Percentiles rank a stretch among this genome's conserved stretches.
Evolutionary conservation across 23 tunicate species (phyloP).

Genomic region (Trididemnum clinides): DNA sequence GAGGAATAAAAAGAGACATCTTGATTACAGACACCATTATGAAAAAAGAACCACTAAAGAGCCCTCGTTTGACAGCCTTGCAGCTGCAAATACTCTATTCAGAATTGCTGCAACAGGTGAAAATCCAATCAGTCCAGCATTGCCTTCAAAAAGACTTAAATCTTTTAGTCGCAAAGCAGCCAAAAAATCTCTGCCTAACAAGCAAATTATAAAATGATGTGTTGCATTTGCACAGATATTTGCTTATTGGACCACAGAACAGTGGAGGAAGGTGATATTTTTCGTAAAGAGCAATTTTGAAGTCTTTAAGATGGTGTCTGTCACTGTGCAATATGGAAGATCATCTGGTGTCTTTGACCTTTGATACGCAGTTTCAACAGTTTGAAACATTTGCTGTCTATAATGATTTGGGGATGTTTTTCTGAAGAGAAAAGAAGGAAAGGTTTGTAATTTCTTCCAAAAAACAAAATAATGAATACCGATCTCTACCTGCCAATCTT

Average conservation of each 20-base stretch:
- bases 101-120: no score
- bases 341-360: not conserved
- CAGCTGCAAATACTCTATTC: no score
- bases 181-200: not conserved
- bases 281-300: not conserved
- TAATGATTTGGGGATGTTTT: not conserved
- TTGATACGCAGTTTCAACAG: not conserved
- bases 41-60: no score
- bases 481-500: not conserved
- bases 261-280: not conserved
- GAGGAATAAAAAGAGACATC: no score
- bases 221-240: not conserved
- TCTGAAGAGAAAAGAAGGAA: not conserved
- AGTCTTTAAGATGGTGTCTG: not conserved
- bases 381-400: not conserved
- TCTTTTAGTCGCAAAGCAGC: not conserved
- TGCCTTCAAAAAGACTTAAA: not conserved
- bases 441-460: not conserved
- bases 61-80: no score
- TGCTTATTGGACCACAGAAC: not conserved
- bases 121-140: not conserved
- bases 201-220: not conserved
- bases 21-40: no score
- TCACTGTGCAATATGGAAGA: not conserved
- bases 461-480: not conserved